Evolutionary conservation across 1,140 invertebrate genomes (phyloP), one percentile per base, ranked within the genome.

Genomic region (Watersipora subatra): DNA sequence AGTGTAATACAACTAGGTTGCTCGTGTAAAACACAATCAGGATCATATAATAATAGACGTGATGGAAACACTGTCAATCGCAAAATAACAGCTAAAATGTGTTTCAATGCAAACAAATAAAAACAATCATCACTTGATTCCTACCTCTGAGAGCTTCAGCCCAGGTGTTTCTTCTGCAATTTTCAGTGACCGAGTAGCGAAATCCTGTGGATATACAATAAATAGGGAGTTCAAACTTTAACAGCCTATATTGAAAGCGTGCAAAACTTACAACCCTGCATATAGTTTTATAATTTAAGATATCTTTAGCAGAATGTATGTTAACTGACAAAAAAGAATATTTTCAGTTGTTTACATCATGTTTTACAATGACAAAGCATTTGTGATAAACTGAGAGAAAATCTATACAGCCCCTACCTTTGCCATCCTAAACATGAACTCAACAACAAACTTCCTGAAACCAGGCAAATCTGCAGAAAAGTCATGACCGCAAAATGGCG

Each of bases 351-450:
- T n/a, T n/a, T n/a, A n/a, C n/a, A n/a, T n/a, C n/a, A n/a, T n/a
- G n/a, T n/a, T n/a, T n/a, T n/a, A n/a, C n/a, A n/a, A n/a, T n/a
- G n/a, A n/a, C n/a, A n/a, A n/a, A n/a, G n/a, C n/a, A n/a, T n/a
- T n/a, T n/a, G n/a, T n/a, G n/a, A n/a, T n/a, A n/a, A n/a, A n/a
- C n/a, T n/a, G n/a, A n/a, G n/a, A n/a, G n/a, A n/a, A n/a, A n/a
- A n/a, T n/a, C n/a, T n/a, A 55, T 17, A 55, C 46, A 55, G 46
- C 22, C 17, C 67, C 65, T 70, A 76, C 75, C 67, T 69, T 68
- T 24, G 76, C 75, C 76, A 78, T 78, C 56, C 73, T 70, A 15
- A 78, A 73, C 25, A 75, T 69, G 62, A 77, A 78, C 7, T 67
- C 68, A 1, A 78, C 64, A n/a, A 78, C 76, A 72, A 76, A 78